phyloP scores from a whole-genome alignment of 1,140 invertebrate species.

The Oryctes rhinoceros region DNA sequence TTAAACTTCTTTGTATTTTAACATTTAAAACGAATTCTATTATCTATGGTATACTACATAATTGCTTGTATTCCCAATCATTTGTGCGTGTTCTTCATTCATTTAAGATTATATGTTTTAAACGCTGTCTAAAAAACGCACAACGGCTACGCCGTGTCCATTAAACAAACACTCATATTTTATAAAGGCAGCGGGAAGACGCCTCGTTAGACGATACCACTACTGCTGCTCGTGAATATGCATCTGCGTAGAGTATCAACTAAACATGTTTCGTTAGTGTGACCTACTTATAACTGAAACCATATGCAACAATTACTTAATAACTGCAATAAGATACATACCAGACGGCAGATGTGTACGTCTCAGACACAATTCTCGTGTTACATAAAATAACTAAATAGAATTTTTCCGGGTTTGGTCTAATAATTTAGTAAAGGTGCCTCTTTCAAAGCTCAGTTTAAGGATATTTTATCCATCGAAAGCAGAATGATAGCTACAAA shows the following conservation, averaged over 20 bases:
- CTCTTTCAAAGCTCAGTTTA: background rate
- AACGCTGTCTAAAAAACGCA: too few relatives aligned
- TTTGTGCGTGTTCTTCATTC: too few relatives aligned
- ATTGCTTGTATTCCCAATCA: too few relatives aligned
- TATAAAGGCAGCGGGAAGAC: too few relatives aligned
- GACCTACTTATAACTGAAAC: constrained; percentile 12
- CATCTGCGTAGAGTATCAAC: background rate
- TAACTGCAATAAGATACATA: constrained; percentile 13
- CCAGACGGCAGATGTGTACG: background rate
- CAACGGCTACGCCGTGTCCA: too few relatives aligned
- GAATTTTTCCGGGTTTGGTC: background rate
- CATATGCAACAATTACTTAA: constrained; percentile 33
- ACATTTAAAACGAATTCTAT: too few relatives aligned
- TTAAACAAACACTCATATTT: too few relatives aligned
- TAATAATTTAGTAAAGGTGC: background rate
- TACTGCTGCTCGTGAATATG: too few relatives aligned
- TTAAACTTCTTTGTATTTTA: too few relatives aligned
- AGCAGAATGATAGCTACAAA: background rate
- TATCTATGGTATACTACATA: too few relatives aligned
- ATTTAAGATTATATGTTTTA: too few relatives aligned
- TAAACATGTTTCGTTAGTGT: background rate
- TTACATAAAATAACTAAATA: background rate
- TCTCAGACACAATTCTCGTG: background rate
- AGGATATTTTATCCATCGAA: background rate
- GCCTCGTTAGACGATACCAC: too few relatives aligned